Conservation (phyloP, 2,113 vertebrate species). For the Mellivora capensis region DNA sequence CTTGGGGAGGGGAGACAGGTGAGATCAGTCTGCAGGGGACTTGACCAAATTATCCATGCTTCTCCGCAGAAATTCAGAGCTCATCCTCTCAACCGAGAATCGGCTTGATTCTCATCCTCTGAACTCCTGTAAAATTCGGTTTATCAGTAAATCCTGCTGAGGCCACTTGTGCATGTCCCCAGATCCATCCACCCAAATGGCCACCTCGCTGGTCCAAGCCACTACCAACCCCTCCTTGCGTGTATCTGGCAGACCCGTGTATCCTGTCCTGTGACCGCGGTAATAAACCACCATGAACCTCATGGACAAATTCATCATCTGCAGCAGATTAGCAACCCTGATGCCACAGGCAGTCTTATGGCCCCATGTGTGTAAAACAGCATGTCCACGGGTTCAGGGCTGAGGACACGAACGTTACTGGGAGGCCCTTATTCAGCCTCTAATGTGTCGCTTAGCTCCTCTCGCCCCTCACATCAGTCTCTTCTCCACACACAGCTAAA, state of each 20-base stretch:
- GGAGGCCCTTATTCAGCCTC: background rate
- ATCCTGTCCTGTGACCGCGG: rapidly evolving
- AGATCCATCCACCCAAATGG: background rate
- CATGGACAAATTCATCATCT: background rate
- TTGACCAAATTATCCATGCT: background rate
- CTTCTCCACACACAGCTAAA: background rate
- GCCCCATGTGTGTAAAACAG: background rate
- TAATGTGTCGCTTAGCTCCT: background rate
- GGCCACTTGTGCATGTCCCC: background rate
- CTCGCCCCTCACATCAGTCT: background rate
- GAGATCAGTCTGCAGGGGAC: background rate
- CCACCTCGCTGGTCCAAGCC: background rate
- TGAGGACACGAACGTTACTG: background rate
- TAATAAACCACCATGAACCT: background rate
- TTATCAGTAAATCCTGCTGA: background rate
- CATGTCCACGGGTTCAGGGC: background rate
- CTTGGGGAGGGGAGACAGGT: background rate
- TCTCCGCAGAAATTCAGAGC: background rate
- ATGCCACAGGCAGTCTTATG: background rate
- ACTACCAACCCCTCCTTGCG: too few relatives aligned
- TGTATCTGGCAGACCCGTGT: background rate
- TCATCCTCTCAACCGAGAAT: background rate
- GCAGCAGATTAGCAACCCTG: too few relatives aligned
- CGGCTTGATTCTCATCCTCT: background rate
- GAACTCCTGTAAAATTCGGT: background rate